Evolutionary conservation across 2,797 vertebrate genomes (phyloP).

Genomic region (Clarias pachynema): DNA sequence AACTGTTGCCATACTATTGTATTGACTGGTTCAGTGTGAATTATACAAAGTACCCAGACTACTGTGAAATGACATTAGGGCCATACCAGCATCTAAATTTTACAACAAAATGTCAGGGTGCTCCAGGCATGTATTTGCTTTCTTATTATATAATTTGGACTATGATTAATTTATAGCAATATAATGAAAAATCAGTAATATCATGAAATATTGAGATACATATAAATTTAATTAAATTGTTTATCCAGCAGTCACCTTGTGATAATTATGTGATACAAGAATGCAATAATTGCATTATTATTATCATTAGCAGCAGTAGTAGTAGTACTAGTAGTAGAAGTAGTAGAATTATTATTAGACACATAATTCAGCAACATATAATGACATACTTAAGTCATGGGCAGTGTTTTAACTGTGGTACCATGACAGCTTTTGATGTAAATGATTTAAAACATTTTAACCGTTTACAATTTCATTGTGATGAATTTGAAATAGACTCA

Average conservation of each 20-base stretch:
- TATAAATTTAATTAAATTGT: not conserved
- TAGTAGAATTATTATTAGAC: not conserved
- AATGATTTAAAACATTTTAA: not conserved
- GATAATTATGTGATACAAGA: not conserved
- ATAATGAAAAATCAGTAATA: not conserved
- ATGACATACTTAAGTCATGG: not conserved
- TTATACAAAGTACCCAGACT: constrained; percentile 12
- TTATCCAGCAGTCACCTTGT: not conserved
- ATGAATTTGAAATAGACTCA: not conserved
- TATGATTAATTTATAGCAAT: not conserved
- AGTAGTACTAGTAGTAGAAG: not conserved
- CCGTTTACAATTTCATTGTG: not conserved
- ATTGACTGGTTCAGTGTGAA: constrained; percentile 24
- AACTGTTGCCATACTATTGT: constrained; percentile 28
- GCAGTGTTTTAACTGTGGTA: not conserved
- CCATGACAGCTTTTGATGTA: not conserved
- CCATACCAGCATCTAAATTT: not conserved
- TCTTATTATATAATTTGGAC: not conserved
- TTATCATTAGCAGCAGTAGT: not conserved
- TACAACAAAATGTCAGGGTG: not conserved
- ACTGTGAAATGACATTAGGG: constrained; percentile 4
- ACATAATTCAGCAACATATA: not conserved
- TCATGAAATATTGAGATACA: not conserved
- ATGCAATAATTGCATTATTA: not conserved
- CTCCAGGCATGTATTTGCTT: not conserved